Evolutionary conservation across 2,797 vertebrate genomes (phyloP).

Genomic region (Xiphophorus birchmanni): DNA sequence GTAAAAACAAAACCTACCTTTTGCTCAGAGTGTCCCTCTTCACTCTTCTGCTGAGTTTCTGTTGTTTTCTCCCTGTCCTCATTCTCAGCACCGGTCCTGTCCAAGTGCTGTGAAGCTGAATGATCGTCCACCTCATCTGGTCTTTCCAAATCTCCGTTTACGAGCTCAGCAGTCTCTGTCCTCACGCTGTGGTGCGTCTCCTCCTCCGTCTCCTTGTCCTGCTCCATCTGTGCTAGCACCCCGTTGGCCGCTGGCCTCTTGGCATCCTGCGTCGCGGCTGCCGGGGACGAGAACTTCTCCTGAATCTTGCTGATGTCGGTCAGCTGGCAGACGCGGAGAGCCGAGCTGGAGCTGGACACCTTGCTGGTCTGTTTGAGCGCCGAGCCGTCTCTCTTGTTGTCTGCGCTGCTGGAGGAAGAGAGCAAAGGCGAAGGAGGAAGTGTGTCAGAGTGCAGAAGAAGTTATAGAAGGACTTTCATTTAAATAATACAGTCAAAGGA

Average conservation of each 20-base stretch:
- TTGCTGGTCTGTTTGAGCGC: conserved; percentile 70
- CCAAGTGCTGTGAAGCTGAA: conserved; percentile 23
- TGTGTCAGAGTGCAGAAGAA: conserved; percentile 35
- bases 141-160: conserved; percentile 75
- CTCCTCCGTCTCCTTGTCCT: conserved; percentile 39
- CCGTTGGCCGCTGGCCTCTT: conserved; percentile 68
- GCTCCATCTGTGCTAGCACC: conserved; percentile 74
- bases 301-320: conserved; percentile 29
- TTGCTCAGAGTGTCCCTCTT: conserved; percentile 63
- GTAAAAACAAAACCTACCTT: conserved; percentile 66
- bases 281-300: conserved; percentile 40
- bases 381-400: conserved; percentile 71
- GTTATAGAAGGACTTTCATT: neutral
- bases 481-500: neutral
- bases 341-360: conserved; percentile 71
- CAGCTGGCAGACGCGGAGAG: conserved; percentile 52
- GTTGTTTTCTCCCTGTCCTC: conserved; percentile 38
- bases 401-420: conserved; percentile 69
- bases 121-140: conserved; percentile 46
- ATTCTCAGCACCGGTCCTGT: conserved; percentile 39
- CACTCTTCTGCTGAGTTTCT: conserved; percentile 44
- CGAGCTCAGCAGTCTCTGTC: conserved; percentile 52
- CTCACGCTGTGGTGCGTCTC: conserved; percentile 14
- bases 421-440: conserved; percentile 61
- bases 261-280: conserved; percentile 58